These are phyloP conservation scores for Cantharis nigra DNA, from an alignment of 2,888 invertebrate genomes.

Conservation along the genomic window DNA sequence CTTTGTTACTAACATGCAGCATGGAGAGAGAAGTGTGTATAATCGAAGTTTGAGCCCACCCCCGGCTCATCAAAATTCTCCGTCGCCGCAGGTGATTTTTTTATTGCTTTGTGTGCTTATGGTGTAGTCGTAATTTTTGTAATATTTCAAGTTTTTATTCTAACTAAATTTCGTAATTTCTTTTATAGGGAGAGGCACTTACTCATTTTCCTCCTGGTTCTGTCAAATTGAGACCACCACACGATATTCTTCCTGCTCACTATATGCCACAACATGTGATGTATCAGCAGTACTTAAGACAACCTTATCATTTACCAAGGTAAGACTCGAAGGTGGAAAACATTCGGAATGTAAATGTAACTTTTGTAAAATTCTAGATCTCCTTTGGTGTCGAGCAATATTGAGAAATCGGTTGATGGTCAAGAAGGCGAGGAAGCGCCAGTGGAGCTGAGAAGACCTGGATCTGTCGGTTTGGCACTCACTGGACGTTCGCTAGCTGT, in stretches of 20 bases:
- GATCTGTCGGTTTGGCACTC: constrained; percentile 56
- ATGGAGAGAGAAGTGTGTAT: constrained; percentile 53
- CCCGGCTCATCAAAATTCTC: constrained; percentile 83
- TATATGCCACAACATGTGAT: constrained; percentile 60
- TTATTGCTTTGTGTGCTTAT: constrained; percentile 5
- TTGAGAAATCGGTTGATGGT: constrained; percentile 64
- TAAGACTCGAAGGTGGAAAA: constrained; percentile 27
- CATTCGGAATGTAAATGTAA: background rate
- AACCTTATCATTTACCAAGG: constrained; percentile 51
- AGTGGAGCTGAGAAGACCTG: constrained; percentile 66
- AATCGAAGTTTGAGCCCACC: constrained; percentile 73
- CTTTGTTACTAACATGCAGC: constrained; percentile 60
- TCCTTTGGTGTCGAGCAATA: constrained; percentile 63
- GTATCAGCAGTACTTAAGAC: constrained; percentile 62
- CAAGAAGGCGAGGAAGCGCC: constrained; percentile 57
- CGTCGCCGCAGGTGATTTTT: constrained; percentile 68
- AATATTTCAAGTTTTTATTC: background rate
- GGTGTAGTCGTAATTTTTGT: background rate
- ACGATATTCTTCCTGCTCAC: constrained; percentile 57
- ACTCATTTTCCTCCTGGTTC: constrained; percentile 58
- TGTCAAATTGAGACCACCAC: constrained; percentile 47
- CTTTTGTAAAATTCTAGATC: constrained; percentile 46
- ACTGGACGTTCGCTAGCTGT: constrained; percentile 64
- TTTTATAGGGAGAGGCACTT: constrained; percentile 62
- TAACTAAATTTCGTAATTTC: constrained; percentile 18